Evolutionary conservation across 2,113 vertebrate genomes (phyloP).

Genomic region (Sardina pilchardus): DNA sequence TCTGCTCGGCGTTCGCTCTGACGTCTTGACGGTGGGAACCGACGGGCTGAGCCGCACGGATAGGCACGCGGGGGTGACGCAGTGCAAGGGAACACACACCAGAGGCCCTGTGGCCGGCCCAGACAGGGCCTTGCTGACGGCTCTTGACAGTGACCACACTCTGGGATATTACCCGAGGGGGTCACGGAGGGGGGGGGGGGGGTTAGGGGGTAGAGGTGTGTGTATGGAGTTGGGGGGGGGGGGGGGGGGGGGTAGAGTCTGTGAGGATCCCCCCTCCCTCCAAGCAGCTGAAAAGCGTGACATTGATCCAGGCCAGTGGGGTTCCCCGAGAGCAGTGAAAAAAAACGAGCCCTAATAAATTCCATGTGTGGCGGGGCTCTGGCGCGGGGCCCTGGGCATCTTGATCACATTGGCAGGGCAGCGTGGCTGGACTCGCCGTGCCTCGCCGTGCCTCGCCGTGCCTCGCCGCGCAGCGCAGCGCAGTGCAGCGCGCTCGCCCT

Average conservation of each 20-base stretch:
- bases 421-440: background rate
- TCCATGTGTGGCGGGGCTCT: constrained; percentile 20
- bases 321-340: constrained; percentile 28
- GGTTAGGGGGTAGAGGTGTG: background rate
- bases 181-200: background rate
- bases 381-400: constrained; percentile 16
- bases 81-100: background rate
- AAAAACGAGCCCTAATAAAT: constrained; percentile 26
- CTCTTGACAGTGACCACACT: background rate
- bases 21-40: background rate
- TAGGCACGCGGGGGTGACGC: background rate
- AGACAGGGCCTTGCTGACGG: background rate
- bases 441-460: background rate
- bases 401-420: constrained; percentile 4
- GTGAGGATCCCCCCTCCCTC: background rate
- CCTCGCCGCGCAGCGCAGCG: too few relatives aligned
- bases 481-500: background rate
- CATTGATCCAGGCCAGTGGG: constrained; percentile 34
- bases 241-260: background rate
- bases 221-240: background rate
- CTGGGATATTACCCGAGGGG: background rate
- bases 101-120: background rate
- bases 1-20: background rate
- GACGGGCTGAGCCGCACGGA: background rate
- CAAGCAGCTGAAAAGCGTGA: constrained; percentile 2